Base-by-base conservation (phyloP, 64 coral and sea anemone genomes). In the Trachythela sp. region DNA sequence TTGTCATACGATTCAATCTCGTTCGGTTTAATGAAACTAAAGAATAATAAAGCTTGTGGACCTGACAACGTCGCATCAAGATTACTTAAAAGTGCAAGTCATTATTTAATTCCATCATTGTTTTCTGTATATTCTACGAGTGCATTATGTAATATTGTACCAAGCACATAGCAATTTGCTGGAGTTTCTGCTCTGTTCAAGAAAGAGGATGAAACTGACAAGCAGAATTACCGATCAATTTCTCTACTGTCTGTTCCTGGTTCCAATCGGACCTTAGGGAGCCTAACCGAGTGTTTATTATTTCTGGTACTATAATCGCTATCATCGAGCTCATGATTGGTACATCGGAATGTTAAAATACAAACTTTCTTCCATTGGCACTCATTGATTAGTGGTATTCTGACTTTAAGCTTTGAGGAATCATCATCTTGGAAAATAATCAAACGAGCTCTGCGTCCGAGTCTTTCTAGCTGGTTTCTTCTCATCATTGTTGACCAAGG, bases 1-100 rank as follows among this genome's bases (percentile, higher is more conserved):
- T 34, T 88, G 41, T 40, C 34, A 24, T 10, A 75, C 48, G 39
- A 36, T 39, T 34, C 40, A 30, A 59, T 88, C 30, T 9, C 64
- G 10, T 10, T 39, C 1, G 43, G 35, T 2, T 15, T 48, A 31
- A 72, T 34, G 60, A 75, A 34, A 13, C 18, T 75, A 36, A 72
- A 72, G 43, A 37, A 14, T 2, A 75, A 72, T 5, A 72, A 88
- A 75, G 56, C 87, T 36, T 48, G 87, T 72, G 87, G 87, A 8
- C 87, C 54, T 11, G 87, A 72, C 50, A 89, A 89, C 20, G 70
- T 89, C 71, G 70, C 88, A 32, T 39, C 70, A 45, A 83, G 24
- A 34, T 36, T 89, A 52, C 48, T 80, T 49, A 70, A 70, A 70
- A 26, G 30, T n/a, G 64, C 64, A 9, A 22, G 64, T 8, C 18